Evolutionary conservation across 2,113 vertebrate species (phyloP).

Genomic region (Gadus macrocephalus): DNA sequence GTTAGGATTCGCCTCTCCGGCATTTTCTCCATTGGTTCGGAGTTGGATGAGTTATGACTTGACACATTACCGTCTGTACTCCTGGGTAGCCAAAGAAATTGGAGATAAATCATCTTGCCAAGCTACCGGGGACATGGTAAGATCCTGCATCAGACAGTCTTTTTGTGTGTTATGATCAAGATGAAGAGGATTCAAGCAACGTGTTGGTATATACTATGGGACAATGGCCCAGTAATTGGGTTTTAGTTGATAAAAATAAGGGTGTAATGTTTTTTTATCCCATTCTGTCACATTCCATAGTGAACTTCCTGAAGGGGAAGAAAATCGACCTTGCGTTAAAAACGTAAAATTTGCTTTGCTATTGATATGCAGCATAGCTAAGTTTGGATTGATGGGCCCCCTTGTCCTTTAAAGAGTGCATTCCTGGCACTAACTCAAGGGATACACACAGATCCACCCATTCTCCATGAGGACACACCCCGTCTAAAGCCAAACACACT

Average conservation of each 20-base stretch:
- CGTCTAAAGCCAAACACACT: conserved; percentile 29
- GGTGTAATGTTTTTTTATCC: conserved; percentile 35
- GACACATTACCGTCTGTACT: conserved; percentile 58
- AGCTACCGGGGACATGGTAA: conserved; percentile 41
- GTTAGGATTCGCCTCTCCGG: conserved; percentile 58
- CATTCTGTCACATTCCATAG: conserved; percentile 41
- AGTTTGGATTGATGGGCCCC: conserved; percentile 43
- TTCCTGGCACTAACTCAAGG: conserved; percentile 48
- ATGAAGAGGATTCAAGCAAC: conserved; percentile 40
- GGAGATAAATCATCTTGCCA: conserved; percentile 60
- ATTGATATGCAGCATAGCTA: conserved; percentile 42
- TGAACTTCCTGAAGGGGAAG: conserved; percentile 21
- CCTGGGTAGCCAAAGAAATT: conserved; percentile 51
- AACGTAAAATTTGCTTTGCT: conserved; percentile 34
- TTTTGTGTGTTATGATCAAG: conserved; percentile 50
- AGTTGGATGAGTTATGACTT: conserved; percentile 62
- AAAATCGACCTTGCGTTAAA: conserved; percentile 33
- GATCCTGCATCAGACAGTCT: conserved; percentile 41
- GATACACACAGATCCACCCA: conserved; percentile 42
- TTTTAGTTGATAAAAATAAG: conserved; percentile 21
- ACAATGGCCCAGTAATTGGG: conserved; percentile 39
- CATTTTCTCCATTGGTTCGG: conserved; percentile 50
- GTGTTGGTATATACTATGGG: conserved; percentile 14
- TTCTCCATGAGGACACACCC: conserved; percentile 25
- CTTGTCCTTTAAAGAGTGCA: conserved; percentile 47